These are phyloP conservation scores for Phyto melanocephala DNA, from an alignment of 2,888 invertebrate genomes.

Conservation along the genomic window DNA sequence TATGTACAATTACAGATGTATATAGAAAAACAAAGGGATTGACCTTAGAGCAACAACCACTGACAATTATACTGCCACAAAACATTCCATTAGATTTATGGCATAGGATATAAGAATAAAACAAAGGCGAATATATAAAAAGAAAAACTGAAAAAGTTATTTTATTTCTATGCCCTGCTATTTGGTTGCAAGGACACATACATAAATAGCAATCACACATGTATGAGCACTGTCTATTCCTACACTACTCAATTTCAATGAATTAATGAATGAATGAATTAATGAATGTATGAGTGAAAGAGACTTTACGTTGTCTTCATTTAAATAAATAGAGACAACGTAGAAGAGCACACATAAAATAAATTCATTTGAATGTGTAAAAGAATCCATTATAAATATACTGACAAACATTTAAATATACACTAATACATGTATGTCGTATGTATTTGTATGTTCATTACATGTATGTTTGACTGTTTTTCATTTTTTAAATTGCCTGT, in stretches of 20 bases:
- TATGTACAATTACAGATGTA: no score
- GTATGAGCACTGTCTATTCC: not conserved
- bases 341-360: slow-evolving; percentile 26
- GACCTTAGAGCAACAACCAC: slow-evolving; percentile 51
- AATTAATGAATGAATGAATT: slow-evolving; percentile 18
- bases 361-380: slow-evolving; percentile 48
- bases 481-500: not conserved
- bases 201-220: not conserved
- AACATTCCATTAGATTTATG: slow-evolving; percentile 37
- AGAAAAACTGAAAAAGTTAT: not conserved
- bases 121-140: not conserved
- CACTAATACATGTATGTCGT: no score
- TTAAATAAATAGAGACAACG: slow-evolving; percentile 44
- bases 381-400: slow-evolving; percentile 16
- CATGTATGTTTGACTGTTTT: not conserved
- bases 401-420: not conserved
- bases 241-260: not conserved
- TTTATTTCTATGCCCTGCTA: not conserved
- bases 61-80: slow-evolving; percentile 49
- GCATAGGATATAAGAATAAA: not conserved
- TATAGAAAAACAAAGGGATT: slow-evolving; percentile 14
- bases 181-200: slow-evolving; percentile 37
- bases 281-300: slow-evolving; percentile 15
- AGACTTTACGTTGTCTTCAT: slow-evolving; percentile 24
- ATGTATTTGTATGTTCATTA: not conserved